Evolutionary conservation across 37 sponge, comb jelly and placozoan species (phyloP).

Genomic region (Mnemiopsis leidyi): DNA sequence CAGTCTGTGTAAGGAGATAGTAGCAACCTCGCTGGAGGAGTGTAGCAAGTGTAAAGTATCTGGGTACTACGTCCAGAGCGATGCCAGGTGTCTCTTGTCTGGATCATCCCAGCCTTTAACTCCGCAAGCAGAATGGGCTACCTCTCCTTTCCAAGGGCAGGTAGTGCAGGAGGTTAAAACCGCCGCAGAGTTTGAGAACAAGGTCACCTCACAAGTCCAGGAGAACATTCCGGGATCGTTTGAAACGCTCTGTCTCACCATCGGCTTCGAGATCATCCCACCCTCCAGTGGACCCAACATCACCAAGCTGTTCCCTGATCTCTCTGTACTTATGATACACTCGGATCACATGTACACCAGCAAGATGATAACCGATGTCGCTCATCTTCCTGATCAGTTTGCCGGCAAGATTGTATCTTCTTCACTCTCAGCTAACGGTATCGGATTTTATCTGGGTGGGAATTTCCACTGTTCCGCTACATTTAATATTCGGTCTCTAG

Average conservation of each 20-base stretch:
- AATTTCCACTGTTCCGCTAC: conserved; percentile 60
- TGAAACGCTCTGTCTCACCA: conserved; percentile 5
- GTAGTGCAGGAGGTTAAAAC: background rate
- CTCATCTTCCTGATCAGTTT: background rate
- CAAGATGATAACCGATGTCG: conserved; percentile 3
- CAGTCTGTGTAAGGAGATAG: background rate
- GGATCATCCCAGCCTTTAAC: background rate
- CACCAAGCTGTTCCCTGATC: conserved; percentile 51
- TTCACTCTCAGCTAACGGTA: background rate
- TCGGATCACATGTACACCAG: conserved; percentile 19
- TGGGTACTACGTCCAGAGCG: background rate
- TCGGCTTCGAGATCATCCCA: conserved; percentile 57
- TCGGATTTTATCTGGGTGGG: background rate
- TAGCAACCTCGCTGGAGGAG: conserved; percentile 21
- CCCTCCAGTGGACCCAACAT: background rate
- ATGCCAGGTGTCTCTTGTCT: background rate
- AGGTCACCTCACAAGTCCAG: background rate
- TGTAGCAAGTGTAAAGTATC: background rate
- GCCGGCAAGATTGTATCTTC: background rate
- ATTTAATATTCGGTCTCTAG: background rate
- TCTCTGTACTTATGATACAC: background rate
- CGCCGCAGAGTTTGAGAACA: background rate
- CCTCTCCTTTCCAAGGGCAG: background rate
- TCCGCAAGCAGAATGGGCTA: background rate
- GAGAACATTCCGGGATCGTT: conserved; percentile 1